Evolutionary conservation across 2,888 invertebrate species (phyloP).

Genomic region (Diloba caeruleocephala): DNA sequence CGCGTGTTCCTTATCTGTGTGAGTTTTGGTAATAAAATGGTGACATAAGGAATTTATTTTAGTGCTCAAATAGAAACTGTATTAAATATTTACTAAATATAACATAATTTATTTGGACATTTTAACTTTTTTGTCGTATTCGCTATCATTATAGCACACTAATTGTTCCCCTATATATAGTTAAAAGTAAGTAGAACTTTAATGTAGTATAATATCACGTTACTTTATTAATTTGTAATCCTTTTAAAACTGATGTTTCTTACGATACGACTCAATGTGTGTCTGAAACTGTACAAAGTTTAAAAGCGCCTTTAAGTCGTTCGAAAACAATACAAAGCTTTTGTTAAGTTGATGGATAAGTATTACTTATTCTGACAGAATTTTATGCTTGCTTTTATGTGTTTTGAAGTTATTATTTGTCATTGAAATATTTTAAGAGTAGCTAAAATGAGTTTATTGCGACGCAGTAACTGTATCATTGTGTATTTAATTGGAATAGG

Average conservation of each 20-base stretch:
- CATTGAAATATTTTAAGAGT: slow-evolving; percentile 11
- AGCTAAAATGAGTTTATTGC: background rate
- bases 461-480: background rate
- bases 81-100: too few relatives aligned
- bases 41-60: too few relatives aligned
- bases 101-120: too few relatives aligned
- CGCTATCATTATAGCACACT: too few relatives aligned
- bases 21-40: too few relatives aligned
- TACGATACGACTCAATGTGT: slow-evolving; percentile 34
- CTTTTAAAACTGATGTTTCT: background rate
- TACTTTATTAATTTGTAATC: background rate
- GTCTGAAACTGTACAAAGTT: slow-evolving; percentile 15
- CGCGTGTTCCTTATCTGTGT: too few relatives aligned
- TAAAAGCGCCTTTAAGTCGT: background rate
- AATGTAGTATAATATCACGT: too few relatives aligned
- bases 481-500: background rate
- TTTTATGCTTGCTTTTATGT: slow-evolving; percentile 17
- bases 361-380: slow-evolving; percentile 41
- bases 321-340: slow-evolving; percentile 27
- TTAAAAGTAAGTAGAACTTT: too few relatives aligned
- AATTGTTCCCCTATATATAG: too few relatives aligned
- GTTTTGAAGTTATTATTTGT: too few relatives aligned
- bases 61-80: too few relatives aligned
- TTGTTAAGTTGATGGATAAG: slow-evolving; percentile 19
- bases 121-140: too few relatives aligned